Evolutionary conservation across 2,797 vertebrate genomes (phyloP).

Genomic region (Oophaga sylvatica): DNA sequence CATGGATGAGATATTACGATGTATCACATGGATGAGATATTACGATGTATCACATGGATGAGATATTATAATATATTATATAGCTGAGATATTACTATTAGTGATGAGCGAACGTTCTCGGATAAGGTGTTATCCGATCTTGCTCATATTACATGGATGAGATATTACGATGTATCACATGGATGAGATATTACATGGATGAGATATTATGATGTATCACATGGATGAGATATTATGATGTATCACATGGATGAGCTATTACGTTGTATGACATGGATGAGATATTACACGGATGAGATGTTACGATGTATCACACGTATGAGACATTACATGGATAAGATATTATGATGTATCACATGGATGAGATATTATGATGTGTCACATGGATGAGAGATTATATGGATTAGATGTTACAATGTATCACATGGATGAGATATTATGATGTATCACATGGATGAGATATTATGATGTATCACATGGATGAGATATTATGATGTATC

Average conservation of each 20-base stretch:
- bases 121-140: no score
- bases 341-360: no score
- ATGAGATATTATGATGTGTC: no score
- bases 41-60: neutral
- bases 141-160: neutral
- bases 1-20: neutral
- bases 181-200: neutral
- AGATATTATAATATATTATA: no score
- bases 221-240: neutral
- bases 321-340: no score
- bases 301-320: neutral
- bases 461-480: neutral
- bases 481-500: neutral
- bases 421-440: neutral
- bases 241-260: neutral
- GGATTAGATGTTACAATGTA: neutral
- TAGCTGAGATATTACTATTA: no score
- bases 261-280: neutral
- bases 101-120: no score
- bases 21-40: neutral
- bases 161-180: neutral
- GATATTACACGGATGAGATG: neutral
- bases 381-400: neutral
- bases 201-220: neutral
- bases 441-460: no score